A percentile compares a stretch with the other conserved stretches of the same genome.
These are phyloP conservation scores for Taxidea taxus DNA, from an alignment of 2,113 vertebrate genomes.

Conservation along the genomic window DNA sequence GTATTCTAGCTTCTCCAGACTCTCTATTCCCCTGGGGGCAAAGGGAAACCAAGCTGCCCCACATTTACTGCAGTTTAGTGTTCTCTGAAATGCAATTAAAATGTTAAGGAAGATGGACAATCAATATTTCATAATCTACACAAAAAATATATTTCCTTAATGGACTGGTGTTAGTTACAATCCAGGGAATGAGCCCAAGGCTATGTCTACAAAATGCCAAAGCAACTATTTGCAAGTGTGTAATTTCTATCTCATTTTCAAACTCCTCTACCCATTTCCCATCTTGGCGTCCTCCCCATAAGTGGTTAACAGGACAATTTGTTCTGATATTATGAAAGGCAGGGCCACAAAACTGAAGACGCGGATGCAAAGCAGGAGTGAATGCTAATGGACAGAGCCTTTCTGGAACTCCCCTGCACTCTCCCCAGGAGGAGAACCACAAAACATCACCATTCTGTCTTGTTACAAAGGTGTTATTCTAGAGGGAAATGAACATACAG, in stretches of 20 bases:
- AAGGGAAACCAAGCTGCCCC: background rate
- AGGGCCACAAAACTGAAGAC: background rate
- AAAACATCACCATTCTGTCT: background rate
- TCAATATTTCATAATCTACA: conserved; percentile 45
- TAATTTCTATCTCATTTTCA: background rate
- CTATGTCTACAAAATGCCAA: background rate
- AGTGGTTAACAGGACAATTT: background rate
- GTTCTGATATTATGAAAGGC: background rate
- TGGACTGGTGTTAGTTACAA: background rate
- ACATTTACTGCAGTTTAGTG: background rate
- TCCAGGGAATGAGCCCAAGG: background rate
- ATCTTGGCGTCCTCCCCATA: background rate
- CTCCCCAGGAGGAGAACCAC: background rate
- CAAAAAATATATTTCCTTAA: background rate
- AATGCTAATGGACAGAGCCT: background rate
- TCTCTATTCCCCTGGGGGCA: background rate
- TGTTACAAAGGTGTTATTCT: background rate
- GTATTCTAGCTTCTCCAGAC: background rate
- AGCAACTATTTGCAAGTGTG: background rate
- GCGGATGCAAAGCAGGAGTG: background rate
- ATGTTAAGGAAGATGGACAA: background rate
- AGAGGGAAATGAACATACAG: background rate
- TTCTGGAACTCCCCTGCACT: background rate
- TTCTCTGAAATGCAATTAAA: conserved; percentile 54
- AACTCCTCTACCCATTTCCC: background rate